Percentiles rank a stretch among this genome's conserved stretches.
Conservation (phyloP, 2,113 vertebrate genomes). For the Willisornis vidua region DNA sequence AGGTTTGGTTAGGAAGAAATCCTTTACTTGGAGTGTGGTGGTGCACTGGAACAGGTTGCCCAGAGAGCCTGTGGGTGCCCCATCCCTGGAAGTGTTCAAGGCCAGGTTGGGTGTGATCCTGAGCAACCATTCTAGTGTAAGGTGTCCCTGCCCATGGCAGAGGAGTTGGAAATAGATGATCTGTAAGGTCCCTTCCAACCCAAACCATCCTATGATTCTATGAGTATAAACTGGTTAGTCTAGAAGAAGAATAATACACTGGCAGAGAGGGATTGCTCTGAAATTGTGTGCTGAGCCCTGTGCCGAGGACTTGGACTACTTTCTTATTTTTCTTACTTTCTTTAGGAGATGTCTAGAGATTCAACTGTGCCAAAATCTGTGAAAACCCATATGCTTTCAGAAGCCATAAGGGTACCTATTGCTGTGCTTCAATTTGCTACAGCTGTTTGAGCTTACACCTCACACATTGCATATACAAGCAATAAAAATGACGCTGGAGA, state of each 20-base stretch:
- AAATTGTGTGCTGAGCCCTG: background rate
- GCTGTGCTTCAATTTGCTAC: accelerated
- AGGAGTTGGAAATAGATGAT: background rate
- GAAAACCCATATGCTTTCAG: background rate
- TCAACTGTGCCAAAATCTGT: background rate
- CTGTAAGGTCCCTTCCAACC: background rate
- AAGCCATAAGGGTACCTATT: background rate
- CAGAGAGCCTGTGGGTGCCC: background rate
- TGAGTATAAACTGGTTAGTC: background rate
- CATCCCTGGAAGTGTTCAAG: background rate
- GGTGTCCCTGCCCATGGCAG: background rate
- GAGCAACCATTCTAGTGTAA: background rate
- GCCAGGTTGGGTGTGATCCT: background rate
- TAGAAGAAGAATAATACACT: background rate
- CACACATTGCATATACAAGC: background rate
- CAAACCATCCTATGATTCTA: background rate
- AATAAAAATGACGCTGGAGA: background rate
- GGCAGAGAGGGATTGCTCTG: background rate
- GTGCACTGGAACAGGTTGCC: background rate
- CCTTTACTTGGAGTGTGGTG: background rate
- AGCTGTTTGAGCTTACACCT: background rate
- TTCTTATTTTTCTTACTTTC: background rate
- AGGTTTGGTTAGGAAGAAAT: background rate
- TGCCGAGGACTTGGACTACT: background rate
- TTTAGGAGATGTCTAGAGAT: background rate